These are phyloP conservation scores for Epinotia nisella DNA, from an alignment of 2,888 invertebrate genomes.

Conservation along the genomic window DNA sequence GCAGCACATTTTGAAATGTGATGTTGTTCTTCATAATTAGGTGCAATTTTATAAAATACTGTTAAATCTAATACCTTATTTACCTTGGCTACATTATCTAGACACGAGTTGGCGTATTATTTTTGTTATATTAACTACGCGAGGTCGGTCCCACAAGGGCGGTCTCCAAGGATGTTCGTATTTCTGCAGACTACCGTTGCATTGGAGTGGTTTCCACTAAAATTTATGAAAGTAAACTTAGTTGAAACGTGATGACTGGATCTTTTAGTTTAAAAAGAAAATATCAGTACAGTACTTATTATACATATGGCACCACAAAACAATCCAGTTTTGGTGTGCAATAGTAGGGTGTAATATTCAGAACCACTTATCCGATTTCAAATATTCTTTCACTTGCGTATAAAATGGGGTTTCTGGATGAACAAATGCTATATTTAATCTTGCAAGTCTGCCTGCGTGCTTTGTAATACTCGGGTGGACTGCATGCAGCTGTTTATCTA, in stretches of 20 bases:
- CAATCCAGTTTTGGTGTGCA: too few relatives aligned
- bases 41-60: constrained; percentile 17
- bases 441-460: too few relatives aligned
- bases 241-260: constrained; percentile 28
- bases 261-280: neutral
- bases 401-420: neutral
- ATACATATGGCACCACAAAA: too few relatives aligned
- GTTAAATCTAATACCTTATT: constrained; percentile 25
- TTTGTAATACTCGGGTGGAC: too few relatives aligned
- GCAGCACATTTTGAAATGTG: too few relatives aligned
- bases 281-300: neutral
- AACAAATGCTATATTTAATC: neutral
- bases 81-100: constrained; percentile 29
- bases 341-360: too few relatives aligned
- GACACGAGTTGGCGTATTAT: constrained; percentile 31
- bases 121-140: constrained; percentile 39
- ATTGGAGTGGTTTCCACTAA: constrained; percentile 26
- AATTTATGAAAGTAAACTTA: constrained; percentile 31
- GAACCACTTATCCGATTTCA: too few relatives aligned
- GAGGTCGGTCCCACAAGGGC: constrained; percentile 38
- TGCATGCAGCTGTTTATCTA: neutral
- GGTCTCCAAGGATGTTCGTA: constrained; percentile 44
- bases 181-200: constrained; percentile 34
- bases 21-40: too few relatives aligned
- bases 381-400: too few relatives aligned